Conservation (phyloP, 2,888 invertebrate species). For the Cephus spinipes region DNA sequence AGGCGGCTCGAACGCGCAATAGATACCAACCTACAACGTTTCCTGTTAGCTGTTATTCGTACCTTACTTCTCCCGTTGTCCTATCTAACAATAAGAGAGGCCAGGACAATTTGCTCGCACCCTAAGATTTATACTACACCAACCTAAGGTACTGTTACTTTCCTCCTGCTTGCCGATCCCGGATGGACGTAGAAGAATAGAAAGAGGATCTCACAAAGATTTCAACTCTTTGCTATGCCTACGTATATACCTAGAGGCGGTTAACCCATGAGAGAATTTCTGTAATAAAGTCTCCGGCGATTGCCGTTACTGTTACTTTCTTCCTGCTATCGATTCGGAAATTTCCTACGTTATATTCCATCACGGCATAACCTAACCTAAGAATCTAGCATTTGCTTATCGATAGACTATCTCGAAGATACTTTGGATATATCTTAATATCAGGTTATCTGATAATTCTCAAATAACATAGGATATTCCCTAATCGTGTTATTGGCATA, state of each 20-base stretch:
- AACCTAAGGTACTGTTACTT: constrained; percentile 19
- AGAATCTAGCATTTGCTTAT: not conserved
- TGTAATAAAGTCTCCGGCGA: not conserved
- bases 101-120: constrained; percentile 59
- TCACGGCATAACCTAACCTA: not conserved
- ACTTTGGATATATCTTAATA: not conserved
- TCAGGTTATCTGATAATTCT: not conserved
- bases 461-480: not conserved
- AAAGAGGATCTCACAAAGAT: not conserved
- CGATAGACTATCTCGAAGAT: not conserved
- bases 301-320: constrained; percentile 53
- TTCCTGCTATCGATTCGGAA: constrained; percentile 35
- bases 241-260: not conserved
- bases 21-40: constrained; percentile 48
- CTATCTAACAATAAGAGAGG: constrained; percentile 37
- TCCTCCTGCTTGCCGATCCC: constrained; percentile 12
- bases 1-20: constrained; percentile 24
- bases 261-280: not conserved
- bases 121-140: constrained; percentile 54
- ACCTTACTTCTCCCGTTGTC: constrained; percentile 41
- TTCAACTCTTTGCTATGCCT: not conserved
- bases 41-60: constrained; percentile 59
- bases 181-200: not conserved
- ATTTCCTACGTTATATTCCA: not conserved
- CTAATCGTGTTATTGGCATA: not conserved